Conservation (phyloP, 2,113 vertebrate species). For the Nesogale talazaci region DNA sequence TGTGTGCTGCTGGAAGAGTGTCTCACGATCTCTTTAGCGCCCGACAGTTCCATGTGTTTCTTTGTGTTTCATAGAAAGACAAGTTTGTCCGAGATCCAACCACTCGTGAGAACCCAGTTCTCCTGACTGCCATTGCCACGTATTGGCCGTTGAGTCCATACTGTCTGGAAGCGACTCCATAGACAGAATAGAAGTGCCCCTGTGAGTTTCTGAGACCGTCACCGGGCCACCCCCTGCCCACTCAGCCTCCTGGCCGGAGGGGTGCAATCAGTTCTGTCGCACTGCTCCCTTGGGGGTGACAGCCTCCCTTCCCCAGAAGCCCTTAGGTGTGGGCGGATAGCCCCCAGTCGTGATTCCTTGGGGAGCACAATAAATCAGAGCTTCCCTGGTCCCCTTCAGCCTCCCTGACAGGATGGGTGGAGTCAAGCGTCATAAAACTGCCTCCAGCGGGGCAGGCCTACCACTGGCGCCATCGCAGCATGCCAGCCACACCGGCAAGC, state of each 20-base stretch:
- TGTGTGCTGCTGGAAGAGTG: neutral
- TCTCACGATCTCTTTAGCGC: neutral
- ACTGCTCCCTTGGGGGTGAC: neutral
- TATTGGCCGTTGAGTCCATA: neutral
- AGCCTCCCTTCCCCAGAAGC: neutral
- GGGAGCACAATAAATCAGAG: neutral
- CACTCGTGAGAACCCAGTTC: neutral
- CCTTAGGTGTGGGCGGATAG: neutral
- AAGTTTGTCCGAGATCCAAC: neutral
- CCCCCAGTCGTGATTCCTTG: neutral
- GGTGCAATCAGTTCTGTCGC: neutral
- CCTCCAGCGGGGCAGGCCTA: constrained; percentile 57
- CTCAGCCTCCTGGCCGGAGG: neutral
- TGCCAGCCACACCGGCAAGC: constrained; percentile 47
- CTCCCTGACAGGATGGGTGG: neutral
- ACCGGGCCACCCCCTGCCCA: neutral
- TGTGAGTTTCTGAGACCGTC: no score
- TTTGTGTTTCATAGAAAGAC: neutral
- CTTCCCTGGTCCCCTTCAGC: neutral
- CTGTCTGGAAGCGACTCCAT: no score
- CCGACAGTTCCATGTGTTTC: neutral
- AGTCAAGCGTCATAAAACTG: constrained; percentile 30
- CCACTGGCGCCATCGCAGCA: constrained; percentile 31
- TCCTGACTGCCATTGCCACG: neutral
- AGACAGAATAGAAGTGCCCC: no score